These are phyloP conservation scores for Chalcosyrphus nemorum DNA, from an alignment of 2,888 invertebrate species.

Conservation along the genomic window DNA sequence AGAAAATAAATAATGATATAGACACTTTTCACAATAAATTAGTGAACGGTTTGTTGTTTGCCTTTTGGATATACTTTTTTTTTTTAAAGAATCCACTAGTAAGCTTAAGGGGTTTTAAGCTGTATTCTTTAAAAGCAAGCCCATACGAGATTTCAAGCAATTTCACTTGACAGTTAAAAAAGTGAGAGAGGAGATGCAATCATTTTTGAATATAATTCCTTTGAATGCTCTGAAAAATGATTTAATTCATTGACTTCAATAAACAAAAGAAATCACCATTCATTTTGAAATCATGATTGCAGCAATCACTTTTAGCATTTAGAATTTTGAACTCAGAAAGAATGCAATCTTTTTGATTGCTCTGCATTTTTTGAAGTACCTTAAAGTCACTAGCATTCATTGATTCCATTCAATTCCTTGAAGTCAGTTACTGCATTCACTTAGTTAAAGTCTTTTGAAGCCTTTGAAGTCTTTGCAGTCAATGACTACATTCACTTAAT, in stretches of 20 bases:
- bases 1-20: neutral
- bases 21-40: neutral
- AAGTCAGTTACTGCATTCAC: neutral
- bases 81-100: neutral
- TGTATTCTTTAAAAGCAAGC: too few species aligned
- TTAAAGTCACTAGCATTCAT: neutral
- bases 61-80: too few species aligned
- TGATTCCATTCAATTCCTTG: neutral
- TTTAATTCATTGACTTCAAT: neutral
- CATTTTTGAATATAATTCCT: neutral
- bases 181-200: too few species aligned
- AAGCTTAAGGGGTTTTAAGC: too few species aligned
- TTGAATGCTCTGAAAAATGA: neutral
- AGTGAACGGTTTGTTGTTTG: neutral
- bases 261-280: neutral
- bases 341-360: neutral
- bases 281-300: neutral
- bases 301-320: neutral
- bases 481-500: too few species aligned
- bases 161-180: too few species aligned
- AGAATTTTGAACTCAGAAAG: too few species aligned
- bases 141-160: too few species aligned
- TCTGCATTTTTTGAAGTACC: neutral
- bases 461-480: too few species aligned
- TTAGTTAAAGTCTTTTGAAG: too few species aligned